Base-by-base conservation (phyloP, 1,140 invertebrate genomes). In the Drosophila rhopaloa region DNA sequence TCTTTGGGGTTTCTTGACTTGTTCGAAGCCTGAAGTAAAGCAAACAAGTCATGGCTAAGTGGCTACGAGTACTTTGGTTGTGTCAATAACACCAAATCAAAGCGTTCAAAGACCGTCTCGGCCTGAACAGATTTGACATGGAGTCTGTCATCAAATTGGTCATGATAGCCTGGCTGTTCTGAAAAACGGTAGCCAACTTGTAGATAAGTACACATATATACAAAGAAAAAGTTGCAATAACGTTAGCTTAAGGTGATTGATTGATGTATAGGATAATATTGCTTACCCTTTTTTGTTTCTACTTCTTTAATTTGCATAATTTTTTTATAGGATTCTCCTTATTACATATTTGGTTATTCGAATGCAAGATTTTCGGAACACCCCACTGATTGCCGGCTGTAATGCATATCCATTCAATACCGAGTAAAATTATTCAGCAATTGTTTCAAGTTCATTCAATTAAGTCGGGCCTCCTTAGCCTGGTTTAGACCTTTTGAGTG, bases 361-460 rank as follows among this genome's bases (percentile, higher is more conserved):
- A 19, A 5, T 9, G 3, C 29, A n/a, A 8, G 10, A 40, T 47
- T 53, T 59, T 7, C 35, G 41, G 76, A 84, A 84, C 65, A 56
- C 37, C 46, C 37, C 40, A 29, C 9, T 14, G 11, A 29, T 55
- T 19, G 5, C n/a, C 29, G 7, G 0, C 10, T 43, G 32, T 24
- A 67, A 67, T 44, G 63, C 77, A 57, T 55, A 67, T 46, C 16
- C 40, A 55, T 40, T 60, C 51, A 78, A 61, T 65, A 38, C 24
- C 6, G 24, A 75, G 40, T 32, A 13, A 72, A 81, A 88, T 75
- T 60, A 68, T 60, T 72, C 59, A 50, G 77, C 79, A 86, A 79
- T 85, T 88, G 79, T 79, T 86, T 88, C 83, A 86, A 86, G 82
- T 82, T 88, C 83, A 86, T 82, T 79, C 83, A 67, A 63, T 76